Evolutionary conservation across 2,113 vertebrate species (phyloP).

Genomic region (Albula glossodonta): DNA sequence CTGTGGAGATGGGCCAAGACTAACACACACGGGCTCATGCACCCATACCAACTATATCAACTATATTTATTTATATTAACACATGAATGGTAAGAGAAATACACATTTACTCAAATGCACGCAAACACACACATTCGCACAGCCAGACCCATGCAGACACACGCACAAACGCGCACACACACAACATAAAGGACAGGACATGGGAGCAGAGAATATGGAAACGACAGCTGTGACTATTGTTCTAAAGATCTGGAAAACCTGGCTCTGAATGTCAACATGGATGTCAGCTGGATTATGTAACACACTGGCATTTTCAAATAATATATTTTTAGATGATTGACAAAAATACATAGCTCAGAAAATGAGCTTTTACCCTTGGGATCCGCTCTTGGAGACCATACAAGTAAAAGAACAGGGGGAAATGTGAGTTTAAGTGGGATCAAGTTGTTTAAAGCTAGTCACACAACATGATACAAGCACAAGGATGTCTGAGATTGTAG

Average conservation of each 20-base stretch:
- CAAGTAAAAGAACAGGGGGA: background rate
- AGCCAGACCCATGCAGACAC: background rate
- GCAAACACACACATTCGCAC: background rate
- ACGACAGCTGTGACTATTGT: slow-evolving; percentile 56
- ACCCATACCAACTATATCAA: background rate
- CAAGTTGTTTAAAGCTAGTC: background rate
- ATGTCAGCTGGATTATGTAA: slow-evolving; percentile 61
- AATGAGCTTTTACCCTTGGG: slow-evolving; percentile 28
- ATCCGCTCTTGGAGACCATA: slow-evolving; percentile 13
- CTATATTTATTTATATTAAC: background rate
- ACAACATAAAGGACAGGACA: slow-evolving; percentile 5
- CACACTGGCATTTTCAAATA: slow-evolving; percentile 44
- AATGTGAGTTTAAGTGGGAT: background rate
- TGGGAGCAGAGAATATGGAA: background rate
- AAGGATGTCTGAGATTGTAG: background rate
- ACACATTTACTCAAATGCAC: background rate
- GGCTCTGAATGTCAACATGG: slow-evolving; percentile 54
- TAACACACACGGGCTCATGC: background rate
- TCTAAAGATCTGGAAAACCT: slow-evolving; percentile 59
- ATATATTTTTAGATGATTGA: slow-evolving; percentile 61
- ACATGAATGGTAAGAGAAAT: background rate
- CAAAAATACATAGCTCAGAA: slow-evolving; percentile 16
- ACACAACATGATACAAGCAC: background rate
- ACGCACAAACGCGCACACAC: background rate
- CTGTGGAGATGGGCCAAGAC: slow-evolving; percentile 20